Conservation (phyloP, 2,113 vertebrate genomes). For the Sclerurus mexicanus region DNA sequence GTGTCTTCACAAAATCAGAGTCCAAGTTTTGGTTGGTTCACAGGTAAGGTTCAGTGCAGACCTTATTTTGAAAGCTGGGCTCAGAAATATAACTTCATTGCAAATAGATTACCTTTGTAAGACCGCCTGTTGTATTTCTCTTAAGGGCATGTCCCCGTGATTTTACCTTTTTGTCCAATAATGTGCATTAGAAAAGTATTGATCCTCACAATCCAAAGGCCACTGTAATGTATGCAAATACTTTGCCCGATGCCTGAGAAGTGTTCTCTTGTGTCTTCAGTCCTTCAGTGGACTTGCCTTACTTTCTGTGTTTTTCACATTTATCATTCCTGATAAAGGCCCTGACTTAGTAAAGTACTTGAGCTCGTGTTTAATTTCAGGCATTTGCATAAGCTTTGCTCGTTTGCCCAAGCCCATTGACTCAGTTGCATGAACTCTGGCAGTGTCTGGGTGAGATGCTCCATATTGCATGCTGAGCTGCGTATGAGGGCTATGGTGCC, state of each 20-base stretch:
- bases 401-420: neutral
- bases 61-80: neutral
- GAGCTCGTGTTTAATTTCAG: constrained; percentile 4
- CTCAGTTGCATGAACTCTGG: neutral
- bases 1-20: neutral
- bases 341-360: neutral
- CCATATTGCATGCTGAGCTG: neutral
- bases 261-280: neutral
- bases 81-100: neutral
- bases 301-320: constrained; percentile 7
- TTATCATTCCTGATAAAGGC: constrained; percentile 46
- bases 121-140: neutral
- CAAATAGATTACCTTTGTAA: neutral
- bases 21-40: neutral
- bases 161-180: neutral
- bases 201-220: neutral
- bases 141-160: neutral
- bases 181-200: neutral
- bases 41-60: neutral
- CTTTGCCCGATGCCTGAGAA: neutral
- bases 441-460: neutral
- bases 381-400: neutral
- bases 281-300: neutral
- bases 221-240: constrained; percentile 45
- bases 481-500: neutral